These are phyloP conservation scores for Cistogaster globosa DNA, from an alignment of 2,888 invertebrate species.

Conservation along the genomic window DNA sequence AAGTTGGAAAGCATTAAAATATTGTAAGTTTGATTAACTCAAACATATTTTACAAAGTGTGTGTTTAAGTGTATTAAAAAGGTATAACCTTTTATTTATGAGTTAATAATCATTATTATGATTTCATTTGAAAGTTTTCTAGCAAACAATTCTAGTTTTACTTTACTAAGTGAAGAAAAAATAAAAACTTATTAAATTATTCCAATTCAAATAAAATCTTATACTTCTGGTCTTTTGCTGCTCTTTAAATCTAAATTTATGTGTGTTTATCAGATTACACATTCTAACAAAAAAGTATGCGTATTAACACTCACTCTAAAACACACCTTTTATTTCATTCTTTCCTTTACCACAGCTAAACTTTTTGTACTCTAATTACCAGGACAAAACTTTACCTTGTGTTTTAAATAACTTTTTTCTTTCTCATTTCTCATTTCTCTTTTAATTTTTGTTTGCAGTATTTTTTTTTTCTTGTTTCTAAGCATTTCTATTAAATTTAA, in stretches of 20 bases:
- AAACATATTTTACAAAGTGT: neutral
- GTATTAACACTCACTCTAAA: neutral
- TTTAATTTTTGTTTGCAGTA: constrained; percentile 31
- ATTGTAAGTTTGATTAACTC: neutral
- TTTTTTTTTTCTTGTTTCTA: constrained; percentile 42
- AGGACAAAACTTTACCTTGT: constrained; percentile 67
- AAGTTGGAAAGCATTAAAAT: neutral
- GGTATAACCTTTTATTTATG: constrained; percentile 14
- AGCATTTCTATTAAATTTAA: constrained; percentile 66
- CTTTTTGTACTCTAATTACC: constrained; percentile 68
- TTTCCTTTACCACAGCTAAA: constrained; percentile 44
- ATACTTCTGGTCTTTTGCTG: constrained; percentile 52
- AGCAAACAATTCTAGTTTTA: constrained; percentile 14
- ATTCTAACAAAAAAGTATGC: constrained; percentile 24
- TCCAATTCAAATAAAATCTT: constrained; percentile 50
- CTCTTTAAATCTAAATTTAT: constrained; percentile 62
- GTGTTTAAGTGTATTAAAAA: constrained; percentile 17
- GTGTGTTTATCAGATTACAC: constrained; percentile 51
- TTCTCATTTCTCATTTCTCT: neutral
- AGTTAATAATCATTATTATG: constrained; percentile 25
- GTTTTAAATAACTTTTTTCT: constrained; percentile 35
- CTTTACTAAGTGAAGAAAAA: constrained; percentile 31
- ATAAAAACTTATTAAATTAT: constrained; percentile 57
- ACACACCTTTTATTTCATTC: constrained; percentile 9
- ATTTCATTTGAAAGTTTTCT: constrained; percentile 36